Percentiles rank a stretch among this genome's conserved stretches.
phyloP scores from a whole-genome alignment of 2,797 vertebrate species.

The Myiothlypis coronata region DNA sequence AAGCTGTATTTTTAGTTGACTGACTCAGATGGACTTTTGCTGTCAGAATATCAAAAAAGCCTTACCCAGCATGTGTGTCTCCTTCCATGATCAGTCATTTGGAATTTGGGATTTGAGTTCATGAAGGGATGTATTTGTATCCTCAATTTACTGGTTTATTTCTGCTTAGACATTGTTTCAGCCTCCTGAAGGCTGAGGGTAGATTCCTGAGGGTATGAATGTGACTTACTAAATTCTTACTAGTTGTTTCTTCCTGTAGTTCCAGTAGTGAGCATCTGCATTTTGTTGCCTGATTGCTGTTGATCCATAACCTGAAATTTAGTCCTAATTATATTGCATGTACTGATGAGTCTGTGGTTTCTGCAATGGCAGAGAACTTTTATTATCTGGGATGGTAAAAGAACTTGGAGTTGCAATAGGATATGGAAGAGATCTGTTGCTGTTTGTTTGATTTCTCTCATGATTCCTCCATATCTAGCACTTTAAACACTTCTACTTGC shows the following conservation, averaged over 20 bases:
- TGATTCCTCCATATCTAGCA: background rate
- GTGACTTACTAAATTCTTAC: background rate
- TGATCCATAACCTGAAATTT: background rate
- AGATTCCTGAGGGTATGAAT: background rate
- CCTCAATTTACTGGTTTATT: background rate
- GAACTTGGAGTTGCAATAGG: background rate
- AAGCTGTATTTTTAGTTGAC: conserved; percentile 59
- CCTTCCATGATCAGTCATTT: background rate
- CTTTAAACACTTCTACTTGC: background rate
- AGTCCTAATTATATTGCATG: background rate
- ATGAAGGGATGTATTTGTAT: background rate
- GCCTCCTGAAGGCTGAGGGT: background rate
- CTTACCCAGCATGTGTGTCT: background rate
- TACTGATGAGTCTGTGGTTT: background rate
- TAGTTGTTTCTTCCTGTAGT: background rate
- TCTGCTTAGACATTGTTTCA: background rate
- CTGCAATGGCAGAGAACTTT: background rate
- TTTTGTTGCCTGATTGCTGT: background rate
- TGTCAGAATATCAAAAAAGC: conserved; percentile 49
- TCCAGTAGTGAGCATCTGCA: background rate
- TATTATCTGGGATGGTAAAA: background rate
- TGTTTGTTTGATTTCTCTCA: background rate
- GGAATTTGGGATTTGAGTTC: background rate
- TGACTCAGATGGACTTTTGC: conserved; percentile 64
- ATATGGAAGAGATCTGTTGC: background rate